Base-by-base conservation (phyloP, 1,140 invertebrate species). In the Parapsyche elsis region DNA sequence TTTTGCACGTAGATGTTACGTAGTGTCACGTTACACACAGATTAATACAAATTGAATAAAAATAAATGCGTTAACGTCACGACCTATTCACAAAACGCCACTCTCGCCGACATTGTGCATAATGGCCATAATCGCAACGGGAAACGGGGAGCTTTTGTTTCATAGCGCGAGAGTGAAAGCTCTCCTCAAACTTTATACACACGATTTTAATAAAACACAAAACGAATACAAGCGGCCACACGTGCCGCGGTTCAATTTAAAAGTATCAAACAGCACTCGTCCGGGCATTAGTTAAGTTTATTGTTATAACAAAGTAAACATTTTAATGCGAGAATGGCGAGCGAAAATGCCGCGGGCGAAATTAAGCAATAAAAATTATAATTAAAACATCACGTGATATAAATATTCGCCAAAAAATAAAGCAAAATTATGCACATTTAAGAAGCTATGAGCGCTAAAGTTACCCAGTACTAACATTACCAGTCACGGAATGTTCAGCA, bases 401-500 rank as follows among this genome's bases (percentile, higher is more conserved):
- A 19, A 19, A 53, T n/a, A 53, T 19, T 21, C 9, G 14, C 57
- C 9, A 61, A 61, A 19, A 38, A 38, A 38, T 7, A 38, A 38
- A 38, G 30, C 30, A 38, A 38, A 38, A 26, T 26, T 67, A 14
- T 67, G 64, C 64, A 67, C 64, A 67, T 67, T 67, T 67, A 67
- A 67, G 64, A 67, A 75, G 73, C 73, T 49, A 30, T 19, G 73
- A 77, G 75, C 30, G 49, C 26, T 77, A 64, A 53, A 77, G 75
- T 77, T 38, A 61, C 81, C 81, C 30, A 45, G 75, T 38, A 38
- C 30, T 76, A n/a, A 79, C 44, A 78, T 64, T 53, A 61, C 74
- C 14, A 83, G 79, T 81, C 80, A 71, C 79, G 81, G 45, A 80
- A 77, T 80, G 71, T 79, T 82, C 78, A 74, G 75, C 79, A 78